These are phyloP conservation scores for Tachycineta bicolor DNA, from an alignment of 2,113 vertebrate genomes.

Conservation along the genomic window DNA sequence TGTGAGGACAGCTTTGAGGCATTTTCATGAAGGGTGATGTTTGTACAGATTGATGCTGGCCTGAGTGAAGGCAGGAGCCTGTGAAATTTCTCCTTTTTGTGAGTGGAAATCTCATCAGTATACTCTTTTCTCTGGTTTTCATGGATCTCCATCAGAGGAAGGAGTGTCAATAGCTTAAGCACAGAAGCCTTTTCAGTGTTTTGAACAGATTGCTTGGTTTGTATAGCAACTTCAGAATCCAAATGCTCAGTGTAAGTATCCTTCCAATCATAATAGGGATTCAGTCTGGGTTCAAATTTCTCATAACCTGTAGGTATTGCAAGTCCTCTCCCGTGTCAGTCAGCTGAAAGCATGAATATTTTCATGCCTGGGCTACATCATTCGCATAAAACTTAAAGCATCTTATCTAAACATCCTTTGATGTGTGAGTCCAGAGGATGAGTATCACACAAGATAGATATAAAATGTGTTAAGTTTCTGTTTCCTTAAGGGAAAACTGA, in stretches of 20 bases:
- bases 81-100: background rate
- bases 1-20: background rate
- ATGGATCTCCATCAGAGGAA: conserved; percentile 15
- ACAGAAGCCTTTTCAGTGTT: conserved; percentile 11
- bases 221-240: background rate
- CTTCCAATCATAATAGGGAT: conserved; percentile 24
- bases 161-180: conserved; percentile 16
- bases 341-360: background rate
- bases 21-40: background rate
- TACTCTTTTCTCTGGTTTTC: background rate
- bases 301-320: background rate
- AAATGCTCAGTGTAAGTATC: background rate
- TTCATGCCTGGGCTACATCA: background rate
- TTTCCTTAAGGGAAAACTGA: background rate
- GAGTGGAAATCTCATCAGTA: conserved; percentile 7
- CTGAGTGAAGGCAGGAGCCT: background rate
- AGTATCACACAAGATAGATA: background rate
- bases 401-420: background rate
- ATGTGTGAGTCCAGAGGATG: background rate
- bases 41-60: background rate
- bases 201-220: conserved; percentile 34
- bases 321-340: background rate
- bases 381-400: background rate
- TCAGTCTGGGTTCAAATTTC: background rate
- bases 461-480: background rate